Conservation (phyloP, 2,113 vertebrate species). For the Benitochromis conjunctus region DNA sequence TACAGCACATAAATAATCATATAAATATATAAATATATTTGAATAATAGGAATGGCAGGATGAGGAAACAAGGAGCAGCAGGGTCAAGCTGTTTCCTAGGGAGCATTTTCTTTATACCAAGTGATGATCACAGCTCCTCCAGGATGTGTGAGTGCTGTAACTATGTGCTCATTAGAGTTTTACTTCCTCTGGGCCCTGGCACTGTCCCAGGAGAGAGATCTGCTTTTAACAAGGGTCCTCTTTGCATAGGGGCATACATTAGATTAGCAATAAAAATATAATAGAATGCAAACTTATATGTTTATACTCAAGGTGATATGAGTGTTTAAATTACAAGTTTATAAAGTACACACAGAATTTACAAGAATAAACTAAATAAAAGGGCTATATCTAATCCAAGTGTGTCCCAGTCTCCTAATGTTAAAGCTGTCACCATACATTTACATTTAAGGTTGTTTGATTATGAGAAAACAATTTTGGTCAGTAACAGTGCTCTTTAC, state of each 20-base stretch:
- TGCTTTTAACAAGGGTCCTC: slow-evolving; percentile 53
- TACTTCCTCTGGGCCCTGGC: slow-evolving; percentile 65
- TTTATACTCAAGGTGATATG: background rate
- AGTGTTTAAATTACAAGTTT: background rate
- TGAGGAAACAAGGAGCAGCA: slow-evolving; percentile 68
- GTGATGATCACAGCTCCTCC: slow-evolving; percentile 62
- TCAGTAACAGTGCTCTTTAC: background rate
- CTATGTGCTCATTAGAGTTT: slow-evolving; percentile 72
- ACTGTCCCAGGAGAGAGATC: slow-evolving; percentile 71
- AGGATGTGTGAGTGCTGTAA: slow-evolving; percentile 76
- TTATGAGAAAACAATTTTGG: background rate
- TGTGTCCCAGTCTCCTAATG: background rate
- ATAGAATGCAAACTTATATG: background rate
- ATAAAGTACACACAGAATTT: no score
- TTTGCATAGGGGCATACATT: slow-evolving; percentile 22
- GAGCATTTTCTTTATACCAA: slow-evolving; percentile 76
- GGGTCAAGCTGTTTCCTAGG: slow-evolving; percentile 83
- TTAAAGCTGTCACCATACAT: background rate
- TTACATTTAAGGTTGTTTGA: background rate
- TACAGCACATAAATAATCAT: slow-evolving; percentile 65
- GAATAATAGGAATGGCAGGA: slow-evolving; percentile 52
- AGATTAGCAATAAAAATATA: background rate
- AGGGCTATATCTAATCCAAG: no score
- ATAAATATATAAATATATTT: slow-evolving; percentile 60
- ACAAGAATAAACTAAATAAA: no score